A percentile compares a stretch with the other conserved stretches of the same genome.
These are phyloP conservation scores for Colius striatus DNA, from an alignment of 2,113 vertebrate genomes.

Conservation along the genomic window DNA sequence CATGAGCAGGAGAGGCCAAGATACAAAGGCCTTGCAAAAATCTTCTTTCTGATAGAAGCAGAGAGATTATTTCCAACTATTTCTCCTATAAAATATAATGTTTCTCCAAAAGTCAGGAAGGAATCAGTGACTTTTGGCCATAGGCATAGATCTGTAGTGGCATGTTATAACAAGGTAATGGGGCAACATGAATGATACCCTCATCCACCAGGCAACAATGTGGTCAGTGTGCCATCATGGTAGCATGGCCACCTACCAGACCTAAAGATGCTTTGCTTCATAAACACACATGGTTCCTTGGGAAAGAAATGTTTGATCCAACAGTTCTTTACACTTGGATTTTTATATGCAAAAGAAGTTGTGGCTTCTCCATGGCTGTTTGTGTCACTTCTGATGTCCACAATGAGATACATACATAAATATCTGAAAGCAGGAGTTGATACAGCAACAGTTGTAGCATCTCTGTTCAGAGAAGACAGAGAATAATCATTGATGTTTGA, in stretches of 20 bases:
- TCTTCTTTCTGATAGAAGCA: background rate
- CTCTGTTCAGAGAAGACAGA: background rate
- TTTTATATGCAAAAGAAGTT: background rate
- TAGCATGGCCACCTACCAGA: background rate
- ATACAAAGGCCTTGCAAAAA: background rate
- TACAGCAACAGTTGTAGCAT: background rate
- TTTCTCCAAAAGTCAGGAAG: background rate
- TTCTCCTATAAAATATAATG: background rate
- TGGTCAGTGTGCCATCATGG: background rate
- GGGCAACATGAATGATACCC: background rate
- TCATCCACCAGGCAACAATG: background rate
- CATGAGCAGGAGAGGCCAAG: background rate
- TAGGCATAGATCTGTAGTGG: background rate
- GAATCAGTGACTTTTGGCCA: background rate
- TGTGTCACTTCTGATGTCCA: background rate
- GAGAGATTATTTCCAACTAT: background rate
- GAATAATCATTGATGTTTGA: background rate
- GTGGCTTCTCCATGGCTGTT: background rate
- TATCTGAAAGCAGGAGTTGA: background rate
- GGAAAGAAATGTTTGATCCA: background rate
- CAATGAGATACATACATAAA: background rate
- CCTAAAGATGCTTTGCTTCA: background rate
- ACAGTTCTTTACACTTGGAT: background rate
- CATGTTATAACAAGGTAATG: background rate
- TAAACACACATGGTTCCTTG: background rate